Evolutionary conservation across 2,113 vertebrate genomes (phyloP).

Genomic region (Sapajus apella): DNA sequence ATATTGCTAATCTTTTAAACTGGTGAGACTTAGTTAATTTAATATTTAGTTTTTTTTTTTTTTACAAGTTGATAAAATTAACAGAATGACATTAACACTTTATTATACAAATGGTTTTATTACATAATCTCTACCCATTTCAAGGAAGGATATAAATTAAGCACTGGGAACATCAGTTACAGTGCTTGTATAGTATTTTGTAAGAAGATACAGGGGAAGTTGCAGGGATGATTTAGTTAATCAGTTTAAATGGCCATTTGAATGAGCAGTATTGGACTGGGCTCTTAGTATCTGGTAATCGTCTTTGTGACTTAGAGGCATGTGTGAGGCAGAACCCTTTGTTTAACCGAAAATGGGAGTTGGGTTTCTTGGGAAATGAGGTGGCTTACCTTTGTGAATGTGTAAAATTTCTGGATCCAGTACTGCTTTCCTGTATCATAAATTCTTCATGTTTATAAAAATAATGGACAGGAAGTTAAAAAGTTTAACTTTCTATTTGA

Average conservation of each 20-base stretch:
- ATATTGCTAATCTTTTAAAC: background rate
- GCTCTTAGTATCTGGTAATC: background rate
- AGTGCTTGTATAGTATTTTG: no score
- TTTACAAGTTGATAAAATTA: background rate
- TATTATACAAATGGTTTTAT: background rate
- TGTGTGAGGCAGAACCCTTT: background rate
- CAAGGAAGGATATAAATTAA: background rate
- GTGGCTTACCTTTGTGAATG: background rate
- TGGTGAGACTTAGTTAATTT: background rate
- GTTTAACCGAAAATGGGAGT: background rate
- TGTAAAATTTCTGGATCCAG: background rate
- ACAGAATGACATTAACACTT: background rate
- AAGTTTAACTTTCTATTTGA: background rate
- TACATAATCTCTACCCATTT: background rate
- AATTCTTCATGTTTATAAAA: background rate
- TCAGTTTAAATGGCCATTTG: background rate
- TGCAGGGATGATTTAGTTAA: background rate
- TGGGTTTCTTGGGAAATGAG: background rate
- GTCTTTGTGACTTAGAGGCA: background rate
- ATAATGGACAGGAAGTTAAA: background rate
- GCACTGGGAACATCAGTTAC: background rate
- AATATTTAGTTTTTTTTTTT: constrained; percentile 12
- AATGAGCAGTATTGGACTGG: background rate
- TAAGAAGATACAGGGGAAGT: background rate
- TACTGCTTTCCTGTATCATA: background rate